Percentiles rank a stretch among this genome's conserved stretches.
Evolutionary conservation across 2,888 invertebrate species (phyloP).

Genomic region (Spodoptera exigua): DNA sequence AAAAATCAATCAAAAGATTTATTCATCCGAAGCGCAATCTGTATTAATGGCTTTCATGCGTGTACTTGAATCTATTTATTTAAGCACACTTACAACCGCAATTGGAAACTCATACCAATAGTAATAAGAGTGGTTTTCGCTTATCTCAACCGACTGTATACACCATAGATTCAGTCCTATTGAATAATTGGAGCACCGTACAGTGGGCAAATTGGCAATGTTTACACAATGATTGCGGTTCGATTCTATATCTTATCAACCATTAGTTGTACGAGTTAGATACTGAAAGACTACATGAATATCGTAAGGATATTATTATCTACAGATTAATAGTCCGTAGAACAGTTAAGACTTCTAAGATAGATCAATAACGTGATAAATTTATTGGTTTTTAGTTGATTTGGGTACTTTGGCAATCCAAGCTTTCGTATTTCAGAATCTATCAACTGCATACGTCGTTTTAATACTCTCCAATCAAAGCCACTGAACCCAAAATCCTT

Average conservation of each 20-base stretch:
- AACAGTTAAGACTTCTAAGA: too few relatives aligned
- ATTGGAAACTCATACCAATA: too few relatives aligned
- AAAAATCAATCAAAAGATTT: neutral
- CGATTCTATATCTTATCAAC: constrained; percentile 34
- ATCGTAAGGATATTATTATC: too few relatives aligned
- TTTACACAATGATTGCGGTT: constrained; percentile 36
- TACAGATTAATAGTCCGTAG: too few relatives aligned
- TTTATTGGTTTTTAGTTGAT: too few relatives aligned
- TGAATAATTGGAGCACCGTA: constrained; percentile 33
- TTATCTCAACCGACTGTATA: neutral
- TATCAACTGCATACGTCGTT: too few relatives aligned
- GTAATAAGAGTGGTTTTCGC: too few relatives aligned
- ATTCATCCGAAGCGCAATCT: neutral
- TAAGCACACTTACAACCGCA: constrained; percentile 21
- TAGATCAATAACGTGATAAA: too few relatives aligned
- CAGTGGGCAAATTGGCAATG: constrained; percentile 21
- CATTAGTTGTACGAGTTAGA: neutral
- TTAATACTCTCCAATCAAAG: neutral
- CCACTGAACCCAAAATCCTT: constrained; percentile 14
- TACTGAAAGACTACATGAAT: too few relatives aligned
- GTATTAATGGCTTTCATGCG: constrained; percentile 1
- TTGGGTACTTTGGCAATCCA: neutral
- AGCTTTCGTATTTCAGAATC: neutral
- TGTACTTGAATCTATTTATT: constrained; percentile 12
- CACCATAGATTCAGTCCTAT: constrained; percentile 12